phyloP scores from a whole-genome alignment of 2,888 invertebrate genomes.

The Thysanoteuthis rhombus region DNA sequence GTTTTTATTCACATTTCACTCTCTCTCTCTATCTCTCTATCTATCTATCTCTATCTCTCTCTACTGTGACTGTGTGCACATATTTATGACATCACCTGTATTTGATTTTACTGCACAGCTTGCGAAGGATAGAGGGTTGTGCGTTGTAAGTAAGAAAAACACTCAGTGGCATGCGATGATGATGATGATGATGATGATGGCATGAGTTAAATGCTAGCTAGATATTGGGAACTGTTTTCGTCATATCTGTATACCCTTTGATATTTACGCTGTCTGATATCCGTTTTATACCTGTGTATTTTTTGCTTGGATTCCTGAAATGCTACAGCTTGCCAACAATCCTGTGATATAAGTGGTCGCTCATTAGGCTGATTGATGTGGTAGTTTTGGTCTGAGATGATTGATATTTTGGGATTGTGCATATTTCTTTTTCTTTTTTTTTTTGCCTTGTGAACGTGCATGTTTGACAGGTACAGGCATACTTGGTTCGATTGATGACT shows the following conservation, averaged over 20 bases:
- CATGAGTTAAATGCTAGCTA: constrained; percentile 28
- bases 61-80: constrained; percentile 32
- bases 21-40: constrained; percentile 13
- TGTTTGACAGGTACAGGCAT: constrained; percentile 29
- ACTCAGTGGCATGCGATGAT: constrained; percentile 31
- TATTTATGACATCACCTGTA: constrained; percentile 31
- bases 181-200: constrained; percentile 14
- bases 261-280: not conserved
- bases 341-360: constrained; percentile 26
- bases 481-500: constrained; percentile 27
- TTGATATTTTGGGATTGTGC: constrained; percentile 15
- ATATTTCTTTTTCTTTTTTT: constrained; percentile 16
- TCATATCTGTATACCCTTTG: constrained; percentile 19
- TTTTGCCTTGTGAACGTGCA: constrained; percentile 26
- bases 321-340: constrained; percentile 17
- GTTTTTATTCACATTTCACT: constrained; percentile 24
- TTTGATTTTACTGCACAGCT: constrained; percentile 33
- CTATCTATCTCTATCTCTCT: not conserved
- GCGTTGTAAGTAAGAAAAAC: constrained; percentile 31
- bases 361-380: constrained; percentile 23
- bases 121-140: constrained; percentile 33
- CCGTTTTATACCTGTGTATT: constrained; percentile 1
- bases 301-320: constrained; percentile 21
- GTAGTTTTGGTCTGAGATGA: constrained; percentile 26
- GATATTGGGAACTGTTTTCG: constrained; percentile 28